phyloP scores from a whole-genome alignment of 2,888 invertebrate species.

The Perdita meconis region DNA sequence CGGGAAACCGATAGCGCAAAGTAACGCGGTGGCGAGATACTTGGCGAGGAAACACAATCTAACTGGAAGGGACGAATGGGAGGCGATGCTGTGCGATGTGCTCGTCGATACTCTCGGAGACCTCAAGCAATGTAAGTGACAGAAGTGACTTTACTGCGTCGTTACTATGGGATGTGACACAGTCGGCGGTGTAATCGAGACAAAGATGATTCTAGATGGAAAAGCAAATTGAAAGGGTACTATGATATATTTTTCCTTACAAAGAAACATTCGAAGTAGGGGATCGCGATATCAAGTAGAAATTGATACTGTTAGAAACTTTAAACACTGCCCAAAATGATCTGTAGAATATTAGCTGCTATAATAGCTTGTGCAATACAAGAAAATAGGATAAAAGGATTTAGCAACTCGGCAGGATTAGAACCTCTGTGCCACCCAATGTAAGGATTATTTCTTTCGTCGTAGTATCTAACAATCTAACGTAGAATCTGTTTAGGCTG shows the following conservation, averaged over 20 bases:
- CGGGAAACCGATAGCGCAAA: conserved; percentile 86
- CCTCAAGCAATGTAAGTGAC: conserved; percentile 85
- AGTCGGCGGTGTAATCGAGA: background rate
- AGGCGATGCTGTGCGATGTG: conserved; percentile 86
- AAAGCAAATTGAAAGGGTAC: background rate
- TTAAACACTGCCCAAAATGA: too few species aligned
- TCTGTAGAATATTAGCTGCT: too few species aligned
- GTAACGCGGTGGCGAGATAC: conserved; percentile 86
- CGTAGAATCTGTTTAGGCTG: too few species aligned
- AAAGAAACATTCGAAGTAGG: too few species aligned
- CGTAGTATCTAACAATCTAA: too few species aligned
- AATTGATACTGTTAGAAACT: too few species aligned
- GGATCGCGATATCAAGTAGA: too few species aligned
- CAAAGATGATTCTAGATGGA: background rate
- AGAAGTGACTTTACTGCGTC: background rate
- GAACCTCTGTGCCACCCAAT: too few species aligned
- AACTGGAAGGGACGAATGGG: conserved; percentile 86
- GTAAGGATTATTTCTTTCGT: too few species aligned
- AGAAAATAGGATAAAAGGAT: too few species aligned
- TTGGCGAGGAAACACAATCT: conserved; percentile 85
- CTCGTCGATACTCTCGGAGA: conserved; percentile 86
- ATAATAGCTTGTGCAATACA: too few species aligned
- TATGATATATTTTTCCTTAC: background rate
- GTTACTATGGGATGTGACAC: background rate
- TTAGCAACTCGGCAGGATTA: too few species aligned